These are phyloP conservation scores for Amphiura filiformis DNA, from an alignment of 35 echinoderm and acorn worm genomes.

Conservation along the genomic window DNA sequence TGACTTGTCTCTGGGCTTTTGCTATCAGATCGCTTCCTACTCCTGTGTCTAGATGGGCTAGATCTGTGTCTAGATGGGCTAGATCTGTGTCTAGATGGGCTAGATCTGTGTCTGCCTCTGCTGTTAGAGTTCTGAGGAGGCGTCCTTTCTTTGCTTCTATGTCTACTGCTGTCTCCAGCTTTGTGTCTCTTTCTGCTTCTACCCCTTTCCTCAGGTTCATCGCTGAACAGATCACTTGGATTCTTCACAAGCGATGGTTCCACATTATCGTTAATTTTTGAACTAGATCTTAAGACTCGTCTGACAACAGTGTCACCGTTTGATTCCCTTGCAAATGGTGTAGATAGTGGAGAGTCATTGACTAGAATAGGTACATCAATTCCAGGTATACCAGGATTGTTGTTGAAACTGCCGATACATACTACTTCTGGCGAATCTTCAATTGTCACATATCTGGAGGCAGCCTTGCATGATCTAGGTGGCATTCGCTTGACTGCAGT, in stretches of 20 bases:
- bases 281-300: background rate
- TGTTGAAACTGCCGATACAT: background rate
- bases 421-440: background rate
- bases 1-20: background rate
- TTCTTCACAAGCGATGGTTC: background rate
- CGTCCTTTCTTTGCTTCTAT: too few species aligned
- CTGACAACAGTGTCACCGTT: background rate
- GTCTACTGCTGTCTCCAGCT: too few species aligned
- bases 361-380: background rate
- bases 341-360: background rate
- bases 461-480: background rate
- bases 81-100: background rate
- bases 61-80: background rate
- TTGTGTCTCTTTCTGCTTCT: background rate
- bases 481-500: background rate
- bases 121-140: too few species aligned
- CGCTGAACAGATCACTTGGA: background rate
- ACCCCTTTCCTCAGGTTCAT: background rate
- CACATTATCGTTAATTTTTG: background rate
- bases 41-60: background rate
- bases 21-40: background rate
- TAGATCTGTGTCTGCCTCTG: too few species aligned
- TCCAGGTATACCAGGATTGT: too few species aligned
- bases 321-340: background rate
- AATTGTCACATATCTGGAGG: background rate